A percentile compares a stretch with the other conserved stretches of the same genome.
phyloP scores from a whole-genome alignment of 2,797 vertebrate species.

The Epinephelus awoara region DNA sequence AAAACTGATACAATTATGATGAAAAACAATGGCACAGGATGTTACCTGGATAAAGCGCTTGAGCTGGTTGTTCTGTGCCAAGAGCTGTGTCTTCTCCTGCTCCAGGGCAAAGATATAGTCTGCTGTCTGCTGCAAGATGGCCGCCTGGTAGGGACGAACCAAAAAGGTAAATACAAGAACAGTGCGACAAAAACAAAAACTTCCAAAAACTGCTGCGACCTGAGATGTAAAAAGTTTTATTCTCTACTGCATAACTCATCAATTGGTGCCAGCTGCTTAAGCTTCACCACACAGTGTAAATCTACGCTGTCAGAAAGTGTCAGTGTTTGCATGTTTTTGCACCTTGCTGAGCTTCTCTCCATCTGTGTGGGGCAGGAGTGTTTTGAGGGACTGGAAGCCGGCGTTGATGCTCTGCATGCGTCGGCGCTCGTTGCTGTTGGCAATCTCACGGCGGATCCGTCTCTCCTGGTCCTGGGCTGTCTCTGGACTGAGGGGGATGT shows the following conservation, averaged over 20 bases:
- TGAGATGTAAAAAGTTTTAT: too few species aligned
- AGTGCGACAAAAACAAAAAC: too few species aligned
- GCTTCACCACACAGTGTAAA: neutral
- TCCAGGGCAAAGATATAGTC: constrained; percentile 96
- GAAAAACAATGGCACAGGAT: neutral
- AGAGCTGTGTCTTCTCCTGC: constrained; percentile 94
- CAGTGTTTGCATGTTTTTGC: neutral
- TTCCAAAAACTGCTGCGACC: too few species aligned
- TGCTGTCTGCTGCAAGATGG: constrained; percentile 94
- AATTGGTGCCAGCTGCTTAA: too few species aligned
- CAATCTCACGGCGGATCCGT: constrained; percentile 96
- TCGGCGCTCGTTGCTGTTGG: constrained; percentile 97
- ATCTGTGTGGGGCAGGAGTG: constrained; percentile 93
- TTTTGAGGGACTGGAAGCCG: constrained; percentile 98
- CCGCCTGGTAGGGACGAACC: constrained; percentile 83
- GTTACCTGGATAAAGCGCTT: constrained; percentile 94
- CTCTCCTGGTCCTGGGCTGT: constrained; percentile 98
- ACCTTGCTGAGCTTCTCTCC: constrained; percentile 85
- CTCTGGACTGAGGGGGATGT: constrained; percentile 97
- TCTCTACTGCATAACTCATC: too few species aligned
- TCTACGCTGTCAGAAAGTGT: neutral
- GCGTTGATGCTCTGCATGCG: constrained; percentile 99
- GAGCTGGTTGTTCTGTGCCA: constrained; percentile 96
- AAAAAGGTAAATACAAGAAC: neutral
- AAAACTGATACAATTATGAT: neutral